These are phyloP conservation scores for Myoxocephalus aenaeus DNA, from an alignment of 2,797 vertebrate species.

Conservation along the genomic window DNA sequence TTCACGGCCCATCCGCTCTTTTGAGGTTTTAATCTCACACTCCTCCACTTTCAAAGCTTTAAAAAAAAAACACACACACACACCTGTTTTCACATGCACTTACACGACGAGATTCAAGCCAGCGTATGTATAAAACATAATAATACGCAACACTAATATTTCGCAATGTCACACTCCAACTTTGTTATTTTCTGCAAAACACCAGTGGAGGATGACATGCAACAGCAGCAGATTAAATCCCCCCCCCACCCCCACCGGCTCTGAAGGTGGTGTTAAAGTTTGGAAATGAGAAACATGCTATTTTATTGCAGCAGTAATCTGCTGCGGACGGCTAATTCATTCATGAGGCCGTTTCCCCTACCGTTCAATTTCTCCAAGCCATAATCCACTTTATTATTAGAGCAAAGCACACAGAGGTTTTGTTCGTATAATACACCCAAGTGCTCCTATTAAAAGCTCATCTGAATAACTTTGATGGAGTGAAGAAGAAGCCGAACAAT, in stretches of 20 bases:
- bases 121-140: background rate
- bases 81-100: background rate
- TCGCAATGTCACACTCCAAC: background rate
- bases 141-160: background rate
- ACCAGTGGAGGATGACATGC: slow-evolving; percentile 44
- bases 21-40: background rate
- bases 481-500: slow-evolving; percentile 51
- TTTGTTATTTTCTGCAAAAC: slow-evolving; percentile 25
- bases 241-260: background rate
- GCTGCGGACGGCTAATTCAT: slow-evolving; percentile 78
- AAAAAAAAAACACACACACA: background rate
- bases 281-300: slow-evolving; percentile 50
- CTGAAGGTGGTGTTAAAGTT: slow-evolving; percentile 60
- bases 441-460: slow-evolving; percentile 68
- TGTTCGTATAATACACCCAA: slow-evolving; percentile 62
- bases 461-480: slow-evolving; percentile 60
- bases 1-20: background rate
- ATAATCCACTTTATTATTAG: slow-evolving; percentile 67
- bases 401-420: slow-evolving; percentile 54
- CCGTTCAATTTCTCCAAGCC: slow-evolving; percentile 68
- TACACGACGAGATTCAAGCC: background rate
- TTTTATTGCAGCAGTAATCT: slow-evolving; percentile 77
- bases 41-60: background rate
- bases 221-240: slow-evolving; percentile 44
- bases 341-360: slow-evolving; percentile 70